These are phyloP conservation scores for Cepaea hortensis DNA, from an alignment of 2,888 invertebrate species.

Conservation along the genomic window DNA sequence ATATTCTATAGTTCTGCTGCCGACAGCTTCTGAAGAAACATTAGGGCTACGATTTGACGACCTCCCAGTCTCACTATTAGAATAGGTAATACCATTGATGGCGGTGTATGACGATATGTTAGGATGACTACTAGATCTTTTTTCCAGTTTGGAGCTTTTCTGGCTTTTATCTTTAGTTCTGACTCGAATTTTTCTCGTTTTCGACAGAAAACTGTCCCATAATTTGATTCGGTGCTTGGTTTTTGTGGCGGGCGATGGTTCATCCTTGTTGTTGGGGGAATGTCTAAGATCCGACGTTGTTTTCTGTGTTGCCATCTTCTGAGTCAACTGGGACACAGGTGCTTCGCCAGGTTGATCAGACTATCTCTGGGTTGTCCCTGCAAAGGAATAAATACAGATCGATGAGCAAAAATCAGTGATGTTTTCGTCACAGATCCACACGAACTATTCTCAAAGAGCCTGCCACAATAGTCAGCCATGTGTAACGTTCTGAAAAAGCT, in stretches of 20 bases:
- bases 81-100: not conserved
- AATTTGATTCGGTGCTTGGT: constrained; percentile 26
- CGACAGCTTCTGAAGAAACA: too few species aligned
- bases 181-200: constrained; percentile 33
- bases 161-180: constrained; percentile 17
- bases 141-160: not conserved
- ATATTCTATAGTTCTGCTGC: not conserved
- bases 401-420: too few species aligned
- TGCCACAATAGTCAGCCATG: too few species aligned
- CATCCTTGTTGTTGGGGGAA: not conserved
- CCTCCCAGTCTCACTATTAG: not conserved
- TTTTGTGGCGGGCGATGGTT: constrained; percentile 3
- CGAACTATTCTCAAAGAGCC: too few species aligned
- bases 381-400: too few species aligned
- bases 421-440: too few species aligned
- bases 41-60: not conserved
- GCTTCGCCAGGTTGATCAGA: too few species aligned
- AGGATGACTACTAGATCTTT: constrained; percentile 31
- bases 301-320: too few species aligned
- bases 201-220: constrained; percentile 38
- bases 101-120: constrained; percentile 23
- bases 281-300: too few species aligned
- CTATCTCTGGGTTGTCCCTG: too few species aligned
- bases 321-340: too few species aligned
- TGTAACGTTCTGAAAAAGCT: too few species aligned